phyloP scores from a whole-genome alignment of 1,140 invertebrate genomes.

The Ditylenchus dipsaci region DNA sequence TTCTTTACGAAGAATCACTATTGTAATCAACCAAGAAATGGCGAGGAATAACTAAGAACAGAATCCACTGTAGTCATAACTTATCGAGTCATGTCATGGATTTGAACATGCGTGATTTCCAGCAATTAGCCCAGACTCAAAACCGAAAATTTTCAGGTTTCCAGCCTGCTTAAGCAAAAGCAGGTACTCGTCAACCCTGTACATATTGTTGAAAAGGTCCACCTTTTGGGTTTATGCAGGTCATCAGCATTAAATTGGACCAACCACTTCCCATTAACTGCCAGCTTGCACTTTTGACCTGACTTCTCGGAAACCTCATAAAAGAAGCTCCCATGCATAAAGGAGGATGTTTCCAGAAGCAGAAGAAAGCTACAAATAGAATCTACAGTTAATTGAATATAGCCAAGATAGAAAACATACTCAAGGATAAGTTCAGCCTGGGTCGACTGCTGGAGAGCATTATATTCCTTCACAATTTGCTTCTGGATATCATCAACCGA shows the following conservation, averaged over 20 bases:
- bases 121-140: too few relatives aligned
- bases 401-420: not conserved
- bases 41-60: too few relatives aligned
- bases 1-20: too few relatives aligned
- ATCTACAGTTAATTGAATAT: not conserved
- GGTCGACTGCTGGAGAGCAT: not conserved
- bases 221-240: not conserved
- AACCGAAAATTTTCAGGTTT: too few relatives aligned
- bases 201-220: too few relatives aligned
- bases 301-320: not conserved
- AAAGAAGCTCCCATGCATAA: not conserved
- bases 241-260: not conserved
- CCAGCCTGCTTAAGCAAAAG: too few relatives aligned
- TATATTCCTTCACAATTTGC: not conserved
- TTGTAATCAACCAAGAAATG: too few relatives aligned
- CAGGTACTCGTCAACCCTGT: too few relatives aligned
- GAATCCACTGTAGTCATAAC: too few relatives aligned
- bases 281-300: not conserved
- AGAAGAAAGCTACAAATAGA: not conserved
- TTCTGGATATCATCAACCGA: not conserved
- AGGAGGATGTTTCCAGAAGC: not conserved
- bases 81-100: too few relatives aligned
- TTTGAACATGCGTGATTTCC: too few relatives aligned
- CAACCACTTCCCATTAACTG: not conserved
- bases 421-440: not conserved